Conservation (phyloP, 2,888 invertebrate genomes). For the Plebejus melissa region DNA sequence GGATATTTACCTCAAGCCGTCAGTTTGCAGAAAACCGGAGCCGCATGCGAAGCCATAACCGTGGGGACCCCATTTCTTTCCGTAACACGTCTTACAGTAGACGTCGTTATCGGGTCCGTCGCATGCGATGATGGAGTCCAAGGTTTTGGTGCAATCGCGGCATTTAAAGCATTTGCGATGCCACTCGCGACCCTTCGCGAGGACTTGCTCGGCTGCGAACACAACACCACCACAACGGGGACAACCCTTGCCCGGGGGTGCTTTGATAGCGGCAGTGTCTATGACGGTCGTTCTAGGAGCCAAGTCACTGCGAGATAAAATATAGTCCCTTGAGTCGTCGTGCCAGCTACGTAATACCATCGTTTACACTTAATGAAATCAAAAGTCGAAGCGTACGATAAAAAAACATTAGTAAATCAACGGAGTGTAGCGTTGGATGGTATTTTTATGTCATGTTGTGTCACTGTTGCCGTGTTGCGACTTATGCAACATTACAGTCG, state of each 20-base stretch:
- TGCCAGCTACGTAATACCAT: not conserved
- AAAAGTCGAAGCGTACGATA: not conserved
- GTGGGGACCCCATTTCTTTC: constrained; percentile 98
- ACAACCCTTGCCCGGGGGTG: constrained; percentile 91
- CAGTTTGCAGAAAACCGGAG: constrained; percentile 95
- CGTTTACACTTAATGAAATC: not conserved
- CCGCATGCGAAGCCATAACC: constrained; percentile 97
- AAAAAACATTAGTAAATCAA: constrained; percentile 12
- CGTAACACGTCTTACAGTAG: constrained; percentile 98
- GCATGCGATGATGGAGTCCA: constrained; percentile 97
- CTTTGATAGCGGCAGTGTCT: constrained; percentile 89
- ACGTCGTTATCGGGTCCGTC: constrained; percentile 96
- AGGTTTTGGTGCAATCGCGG: constrained; percentile 93
- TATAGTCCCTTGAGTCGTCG: constrained; percentile 7
- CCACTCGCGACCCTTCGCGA: constrained; percentile 94
- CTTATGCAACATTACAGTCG: constrained; percentile 30
- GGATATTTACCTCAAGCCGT: constrained; percentile 87
- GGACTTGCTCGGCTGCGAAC: constrained; percentile 95
- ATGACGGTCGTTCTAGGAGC: constrained; percentile 88
- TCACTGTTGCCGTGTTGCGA: not conserved
- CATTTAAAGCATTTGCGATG: constrained; percentile 97
- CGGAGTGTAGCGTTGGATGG: constrained; percentile 1
- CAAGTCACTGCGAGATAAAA: constrained; percentile 78
- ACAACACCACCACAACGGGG: constrained; percentile 94
- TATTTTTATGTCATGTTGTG: not conserved